Conservation (phyloP, 2,113 vertebrate species). For the Chauna torquata region DNA sequence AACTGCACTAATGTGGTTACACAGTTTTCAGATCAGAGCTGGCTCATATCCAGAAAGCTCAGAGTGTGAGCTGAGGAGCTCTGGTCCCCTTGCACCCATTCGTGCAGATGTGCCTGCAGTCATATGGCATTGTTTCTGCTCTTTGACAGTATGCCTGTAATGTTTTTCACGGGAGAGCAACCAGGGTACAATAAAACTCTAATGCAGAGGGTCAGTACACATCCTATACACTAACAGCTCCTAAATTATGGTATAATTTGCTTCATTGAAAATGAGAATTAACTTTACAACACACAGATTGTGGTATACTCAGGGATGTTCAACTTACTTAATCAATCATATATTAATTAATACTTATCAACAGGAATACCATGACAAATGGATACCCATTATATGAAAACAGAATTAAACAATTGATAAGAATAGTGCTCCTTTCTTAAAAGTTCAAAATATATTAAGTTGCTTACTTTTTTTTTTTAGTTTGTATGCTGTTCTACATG, state of each 20-base stretch:
- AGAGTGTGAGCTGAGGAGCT: neutral
- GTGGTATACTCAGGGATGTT: neutral
- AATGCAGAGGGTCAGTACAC: neutral
- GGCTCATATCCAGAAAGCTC: neutral
- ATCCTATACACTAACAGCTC: neutral
- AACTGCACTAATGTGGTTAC: neutral
- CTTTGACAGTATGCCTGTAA: neutral
- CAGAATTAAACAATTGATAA: neutral
- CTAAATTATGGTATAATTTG: neutral
- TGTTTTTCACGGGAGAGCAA: neutral
- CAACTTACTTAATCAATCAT: conserved; percentile 20
- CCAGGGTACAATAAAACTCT: neutral
- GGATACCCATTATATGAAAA: neutral
- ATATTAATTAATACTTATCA: conserved; percentile 31
- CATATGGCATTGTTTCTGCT: neutral
- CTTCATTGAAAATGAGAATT: neutral
- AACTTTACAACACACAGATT: neutral
- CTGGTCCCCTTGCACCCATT: neutral
- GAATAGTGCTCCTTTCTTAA: neutral
- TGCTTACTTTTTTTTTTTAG: neutral
- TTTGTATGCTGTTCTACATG: neutral
- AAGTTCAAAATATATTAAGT: neutral
- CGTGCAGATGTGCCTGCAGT: neutral
- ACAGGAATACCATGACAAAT: neutral
- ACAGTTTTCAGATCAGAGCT: neutral